These are phyloP conservation scores for Sinodicranocentrus sp. DNA, from an alignment of 2,888 invertebrate species.

Conservation along the genomic window DNA sequence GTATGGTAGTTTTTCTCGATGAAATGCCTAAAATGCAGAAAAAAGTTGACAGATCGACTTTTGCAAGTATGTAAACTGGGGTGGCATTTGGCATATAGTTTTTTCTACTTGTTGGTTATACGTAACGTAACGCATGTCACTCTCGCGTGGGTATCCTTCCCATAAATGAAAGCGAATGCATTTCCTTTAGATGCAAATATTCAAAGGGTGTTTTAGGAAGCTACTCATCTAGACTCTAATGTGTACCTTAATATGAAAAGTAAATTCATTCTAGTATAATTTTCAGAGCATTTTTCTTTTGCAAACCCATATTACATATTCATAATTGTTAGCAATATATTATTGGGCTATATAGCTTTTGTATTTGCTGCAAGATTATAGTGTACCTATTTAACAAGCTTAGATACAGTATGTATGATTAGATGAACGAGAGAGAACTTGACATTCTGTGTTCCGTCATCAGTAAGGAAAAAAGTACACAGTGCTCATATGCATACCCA, in stretches of 20 bases:
- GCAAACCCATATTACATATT: conserved; percentile 10
- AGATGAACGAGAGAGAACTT: conserved; percentile 48
- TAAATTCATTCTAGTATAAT: conserved; percentile 2
- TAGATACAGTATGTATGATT: too few species aligned
- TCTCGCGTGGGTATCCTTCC: background rate
- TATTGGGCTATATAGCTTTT: too few species aligned
- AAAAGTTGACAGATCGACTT: conserved; percentile 18
- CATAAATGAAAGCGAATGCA: conserved; percentile 28
- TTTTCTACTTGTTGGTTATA: too few species aligned
- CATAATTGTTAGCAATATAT: background rate
- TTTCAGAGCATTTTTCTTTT: conserved; percentile 27
- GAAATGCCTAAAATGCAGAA: conserved; percentile 1
- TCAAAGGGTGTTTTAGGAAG: conserved; percentile 37
- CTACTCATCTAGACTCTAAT: too few species aligned
- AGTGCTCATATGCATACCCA: background rate
- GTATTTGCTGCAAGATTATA: too few species aligned
- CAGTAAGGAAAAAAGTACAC: conserved; percentile 21
- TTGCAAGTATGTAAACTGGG: background rate
- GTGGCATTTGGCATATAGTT: too few species aligned
- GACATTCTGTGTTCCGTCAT: conserved; percentile 53
- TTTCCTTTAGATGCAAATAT: conserved; percentile 23
- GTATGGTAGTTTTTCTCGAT: background rate
- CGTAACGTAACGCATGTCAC: too few species aligned
- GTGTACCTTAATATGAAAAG: background rate
- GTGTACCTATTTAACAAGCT: too few species aligned